Base-by-base conservation (phyloP, 2,888 invertebrate genomes). In the Listrodromus nycthemerus region DNA sequence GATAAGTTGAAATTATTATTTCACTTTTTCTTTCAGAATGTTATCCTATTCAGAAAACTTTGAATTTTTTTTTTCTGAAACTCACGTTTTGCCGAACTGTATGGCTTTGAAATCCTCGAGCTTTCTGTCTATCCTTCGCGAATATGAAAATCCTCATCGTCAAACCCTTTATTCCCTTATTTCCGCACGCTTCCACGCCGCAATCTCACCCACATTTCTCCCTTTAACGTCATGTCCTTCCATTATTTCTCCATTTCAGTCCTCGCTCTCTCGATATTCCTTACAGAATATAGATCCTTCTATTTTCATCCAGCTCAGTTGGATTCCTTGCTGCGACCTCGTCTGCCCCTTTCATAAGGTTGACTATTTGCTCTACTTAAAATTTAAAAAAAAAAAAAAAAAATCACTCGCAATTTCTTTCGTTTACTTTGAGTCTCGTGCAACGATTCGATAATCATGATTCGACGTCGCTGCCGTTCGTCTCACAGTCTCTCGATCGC, bases 181-280 rank as follows among this genome's bases (percentile, higher is more conserved):
- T 45, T 63, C 21, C 13, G 13, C 63, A 71, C 10, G 10, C 19
- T 73, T 6, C 61, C 45, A 16, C 69, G 73, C 21, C 79, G 41
- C 58, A 61, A 10, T 16, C 58, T 77, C 2, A 69, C 67, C 77
- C 69, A 69, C 1, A 33, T 24, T 13, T 77, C 77, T 27, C 37
- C 16, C 4, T 3, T 67, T 19, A 45, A 27, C 3, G 52, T 37
- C 33, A 13, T n/a, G 13, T 55, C 27, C n/a, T 55, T 30, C 77
- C 77, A 77, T 55, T 77, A 77, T 16, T 13, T 24, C 19, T 52
- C 58, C 58, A 41, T 55, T 24, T 6, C 77, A 8, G 8, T 0
- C 4, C 2, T 21, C 16, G n/a, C 30, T 13, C 58, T n/a, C 13
- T 24, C 33, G 19, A 21, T 77, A 77, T 10, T 77, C 55, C 21